phyloP scores from a whole-genome alignment of 2,113 vertebrate genomes.

The Gymnobelideus leadbeateri region DNA sequence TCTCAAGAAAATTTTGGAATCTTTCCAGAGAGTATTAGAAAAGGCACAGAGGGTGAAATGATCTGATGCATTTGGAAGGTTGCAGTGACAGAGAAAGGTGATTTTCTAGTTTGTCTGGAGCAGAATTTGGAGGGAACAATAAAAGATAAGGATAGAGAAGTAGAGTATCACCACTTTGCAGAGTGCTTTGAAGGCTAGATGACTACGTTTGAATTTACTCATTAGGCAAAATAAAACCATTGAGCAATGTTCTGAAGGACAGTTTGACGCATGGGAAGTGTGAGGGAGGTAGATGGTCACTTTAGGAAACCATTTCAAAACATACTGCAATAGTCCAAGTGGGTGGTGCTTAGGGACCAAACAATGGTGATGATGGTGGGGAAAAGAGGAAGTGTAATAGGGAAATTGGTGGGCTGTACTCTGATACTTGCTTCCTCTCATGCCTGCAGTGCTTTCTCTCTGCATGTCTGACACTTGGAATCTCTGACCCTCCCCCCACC shows the following conservation, averaged over 20 bases:
- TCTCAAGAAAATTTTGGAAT: neutral
- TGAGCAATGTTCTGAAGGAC: neutral
- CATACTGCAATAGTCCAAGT: neutral
- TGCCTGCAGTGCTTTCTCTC: neutral
- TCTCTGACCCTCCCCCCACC: fast-evolving
- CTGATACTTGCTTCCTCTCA: neutral
- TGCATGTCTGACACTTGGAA: neutral
- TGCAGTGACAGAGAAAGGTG: neutral
- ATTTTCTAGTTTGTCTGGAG: neutral
- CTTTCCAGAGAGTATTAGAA: neutral
- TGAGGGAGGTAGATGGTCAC: no score
- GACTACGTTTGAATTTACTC: neutral
- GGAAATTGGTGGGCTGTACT: neutral
- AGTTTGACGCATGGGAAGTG: no score
- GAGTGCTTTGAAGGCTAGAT: neutral
- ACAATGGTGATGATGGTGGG: neutral
- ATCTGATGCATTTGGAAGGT: neutral
- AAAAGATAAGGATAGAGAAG: neutral
- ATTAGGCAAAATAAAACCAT: neutral
- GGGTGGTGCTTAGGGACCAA: neutral
- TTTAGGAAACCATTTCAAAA: neutral
- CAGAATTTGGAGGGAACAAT: neutral
- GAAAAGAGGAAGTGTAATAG: neutral
- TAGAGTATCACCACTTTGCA: neutral
- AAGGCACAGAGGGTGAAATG: neutral